Evolutionary conservation across 2,888 invertebrate genomes (phyloP).

Genomic region (Electrophaes corylata): DNA sequence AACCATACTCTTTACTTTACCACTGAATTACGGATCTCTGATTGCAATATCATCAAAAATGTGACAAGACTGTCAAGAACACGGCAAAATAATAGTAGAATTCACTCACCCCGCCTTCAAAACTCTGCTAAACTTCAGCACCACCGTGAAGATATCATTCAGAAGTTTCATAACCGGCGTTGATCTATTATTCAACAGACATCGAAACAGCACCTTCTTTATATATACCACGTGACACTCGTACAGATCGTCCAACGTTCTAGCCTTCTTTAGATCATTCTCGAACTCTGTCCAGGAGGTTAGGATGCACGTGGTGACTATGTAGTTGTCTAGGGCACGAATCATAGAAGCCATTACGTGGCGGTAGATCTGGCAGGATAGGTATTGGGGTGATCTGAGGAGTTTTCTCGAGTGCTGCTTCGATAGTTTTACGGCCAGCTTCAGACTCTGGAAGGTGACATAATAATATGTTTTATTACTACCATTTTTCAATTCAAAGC

Average conservation of each 20-base stretch:
- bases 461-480: background rate
- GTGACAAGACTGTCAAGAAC: too few species aligned
- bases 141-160: constrained; percentile 88
- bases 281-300: constrained; percentile 90
- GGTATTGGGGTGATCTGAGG: constrained; percentile 87
- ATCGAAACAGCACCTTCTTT: constrained; percentile 89
- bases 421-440: constrained; percentile 82
- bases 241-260: constrained; percentile 89
- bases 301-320: constrained; percentile 90
- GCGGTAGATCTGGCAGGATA: constrained; percentile 88
- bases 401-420: constrained; percentile 74
- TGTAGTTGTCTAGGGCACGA: constrained; percentile 89
- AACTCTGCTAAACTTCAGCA: constrained; percentile 88
- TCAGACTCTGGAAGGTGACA: constrained; percentile 79
- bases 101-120: constrained; percentile 76
- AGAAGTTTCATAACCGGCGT: constrained; percentile 87
- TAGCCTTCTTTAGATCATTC: constrained; percentile 86
- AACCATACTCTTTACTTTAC: too few species aligned
- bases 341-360: constrained; percentile 91
- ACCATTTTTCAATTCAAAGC: too few species aligned
- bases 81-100: background rate
- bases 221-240: constrained; percentile 89
- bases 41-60: too few species aligned
- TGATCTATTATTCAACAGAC: constrained; percentile 88
- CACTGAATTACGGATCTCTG: too few species aligned